phyloP scores from a whole-genome alignment of 2,888 invertebrate genomes.

The Blera fallax region DNA sequence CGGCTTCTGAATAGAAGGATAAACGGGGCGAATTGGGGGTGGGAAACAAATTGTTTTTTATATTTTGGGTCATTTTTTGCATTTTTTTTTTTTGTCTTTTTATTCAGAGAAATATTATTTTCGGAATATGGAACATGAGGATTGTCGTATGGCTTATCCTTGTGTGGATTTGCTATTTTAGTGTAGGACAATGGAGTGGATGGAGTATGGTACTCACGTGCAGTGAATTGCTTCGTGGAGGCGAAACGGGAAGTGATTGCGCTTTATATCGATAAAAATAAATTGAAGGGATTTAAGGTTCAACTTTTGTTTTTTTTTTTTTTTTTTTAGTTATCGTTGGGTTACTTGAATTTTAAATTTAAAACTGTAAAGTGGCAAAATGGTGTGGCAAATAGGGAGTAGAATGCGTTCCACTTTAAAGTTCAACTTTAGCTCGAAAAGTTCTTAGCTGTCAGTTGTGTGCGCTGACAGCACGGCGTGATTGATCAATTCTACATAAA shows the following conservation, averaged over 20 bases:
- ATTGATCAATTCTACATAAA: too few relatives aligned
- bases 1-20: background rate
- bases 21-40: background rate
- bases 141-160: constrained; percentile 17
- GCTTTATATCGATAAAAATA: constrained; percentile 2
- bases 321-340: background rate
- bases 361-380: background rate
- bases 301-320: too few relatives aligned
- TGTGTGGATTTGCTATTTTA: constrained; percentile 1
- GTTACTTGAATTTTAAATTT: background rate
- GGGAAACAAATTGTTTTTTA: background rate
- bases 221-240: background rate
- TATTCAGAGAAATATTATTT: constrained; percentile 12
- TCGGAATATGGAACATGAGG: constrained; percentile 23
- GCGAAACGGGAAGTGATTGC: background rate
- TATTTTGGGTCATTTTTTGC: constrained; percentile 21
- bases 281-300: background rate
- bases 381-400: too few relatives aligned
- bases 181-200: background rate
- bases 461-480: too few relatives aligned
- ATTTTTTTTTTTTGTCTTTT: background rate
- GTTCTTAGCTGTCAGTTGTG: too few relatives aligned
- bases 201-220: background rate
- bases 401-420: too few relatives aligned
- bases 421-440: too few relatives aligned